Evolutionary conservation across 2,797 vertebrate genomes (phyloP).

Genomic region (Amazonetta brasiliensis): DNA sequence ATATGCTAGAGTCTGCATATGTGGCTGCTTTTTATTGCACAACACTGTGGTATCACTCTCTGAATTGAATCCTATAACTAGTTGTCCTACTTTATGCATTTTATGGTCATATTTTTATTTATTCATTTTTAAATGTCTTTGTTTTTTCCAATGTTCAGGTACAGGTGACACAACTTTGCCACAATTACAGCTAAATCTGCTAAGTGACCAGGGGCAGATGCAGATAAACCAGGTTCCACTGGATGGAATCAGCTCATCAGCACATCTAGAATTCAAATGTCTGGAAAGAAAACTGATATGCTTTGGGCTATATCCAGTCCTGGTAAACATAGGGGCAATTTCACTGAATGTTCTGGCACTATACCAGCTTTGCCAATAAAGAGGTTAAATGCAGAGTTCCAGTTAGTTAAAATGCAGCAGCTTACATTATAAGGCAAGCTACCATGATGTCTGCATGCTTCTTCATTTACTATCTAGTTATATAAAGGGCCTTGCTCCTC

Average conservation of each 20-base stretch:
- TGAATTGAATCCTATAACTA: neutral
- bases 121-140: neutral
- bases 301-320: neutral
- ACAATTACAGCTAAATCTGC: neutral
- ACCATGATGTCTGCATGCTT: neutral
- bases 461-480: neutral
- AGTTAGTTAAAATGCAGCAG: neutral
- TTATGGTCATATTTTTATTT: neutral
- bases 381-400: neutral
- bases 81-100: neutral
- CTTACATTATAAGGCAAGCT: neutral
- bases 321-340: neutral
- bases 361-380: neutral
- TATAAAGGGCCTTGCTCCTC: neutral
- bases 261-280: neutral
- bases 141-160: neutral
- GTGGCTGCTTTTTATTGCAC: neutral
- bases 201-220: neutral
- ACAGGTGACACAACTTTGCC: neutral
- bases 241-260: neutral
- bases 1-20: neutral
- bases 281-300: neutral
- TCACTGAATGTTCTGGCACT: neutral
- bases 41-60: neutral
- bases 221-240: accelerated